These are phyloP conservation scores for Coleophora deauratella DNA, from an alignment of 2,888 invertebrate genomes.

Conservation along the genomic window DNA sequence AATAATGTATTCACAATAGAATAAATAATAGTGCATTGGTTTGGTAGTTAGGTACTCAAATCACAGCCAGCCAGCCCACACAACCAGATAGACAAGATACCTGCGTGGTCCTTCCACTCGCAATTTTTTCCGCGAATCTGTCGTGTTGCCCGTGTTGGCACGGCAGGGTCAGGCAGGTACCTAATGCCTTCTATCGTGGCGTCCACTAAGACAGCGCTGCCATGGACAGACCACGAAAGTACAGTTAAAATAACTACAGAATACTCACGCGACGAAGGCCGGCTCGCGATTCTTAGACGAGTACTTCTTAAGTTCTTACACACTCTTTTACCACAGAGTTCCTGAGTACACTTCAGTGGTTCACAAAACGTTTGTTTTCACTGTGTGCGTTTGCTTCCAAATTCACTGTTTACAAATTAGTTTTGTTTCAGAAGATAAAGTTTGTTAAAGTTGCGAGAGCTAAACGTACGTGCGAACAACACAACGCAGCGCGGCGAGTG, in stretches of 20 bases:
- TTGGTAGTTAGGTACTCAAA: constrained; percentile 3
- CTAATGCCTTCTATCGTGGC: constrained; percentile 17
- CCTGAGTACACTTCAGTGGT: constrained; percentile 37
- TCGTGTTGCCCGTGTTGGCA: too few species aligned
- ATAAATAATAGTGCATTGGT: too few species aligned
- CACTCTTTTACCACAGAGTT: constrained; percentile 34
- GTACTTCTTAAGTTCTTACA: constrained; percentile 31
- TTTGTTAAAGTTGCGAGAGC: constrained; percentile 21
- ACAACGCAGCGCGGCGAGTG: constrained; percentile 34
- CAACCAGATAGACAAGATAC: constrained; percentile 20
- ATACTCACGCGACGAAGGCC: constrained; percentile 51
- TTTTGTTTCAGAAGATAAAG: constrained; percentile 35
- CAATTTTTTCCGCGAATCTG: constrained; percentile 53
- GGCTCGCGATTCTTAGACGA: constrained; percentile 37
- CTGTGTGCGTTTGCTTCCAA: constrained; percentile 22
- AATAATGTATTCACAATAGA: too few species aligned
- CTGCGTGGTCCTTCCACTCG: too few species aligned
- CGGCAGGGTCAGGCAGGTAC: constrained; percentile 21
- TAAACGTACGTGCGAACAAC: constrained; percentile 19
- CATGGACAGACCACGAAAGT: constrained; percentile 43
- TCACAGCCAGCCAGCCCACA: constrained; percentile 5
- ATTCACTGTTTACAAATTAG: neutral
- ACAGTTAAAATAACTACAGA: constrained; percentile 61
- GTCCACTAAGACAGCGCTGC: constrained; percentile 32
- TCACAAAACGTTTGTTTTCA: constrained; percentile 40